phyloP scores from a whole-genome alignment of 2,888 invertebrate species.

The Catonia carolina region DNA sequence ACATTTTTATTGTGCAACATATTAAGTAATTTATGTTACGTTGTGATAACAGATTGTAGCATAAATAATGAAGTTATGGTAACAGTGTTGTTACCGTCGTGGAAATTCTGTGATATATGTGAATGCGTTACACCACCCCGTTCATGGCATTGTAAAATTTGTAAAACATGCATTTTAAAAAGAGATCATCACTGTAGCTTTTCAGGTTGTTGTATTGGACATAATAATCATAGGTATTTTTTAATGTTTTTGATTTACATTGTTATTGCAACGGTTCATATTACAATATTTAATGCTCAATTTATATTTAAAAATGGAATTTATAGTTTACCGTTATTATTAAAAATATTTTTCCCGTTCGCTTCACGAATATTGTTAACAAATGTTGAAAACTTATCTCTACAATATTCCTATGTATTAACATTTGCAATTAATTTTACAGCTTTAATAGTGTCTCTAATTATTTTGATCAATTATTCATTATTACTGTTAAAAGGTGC shows the following conservation, averaged over 20 bases:
- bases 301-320: conserved; percentile 53
- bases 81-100: conserved; percentile 47
- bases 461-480: conserved; percentile 62
- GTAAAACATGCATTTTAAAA: conserved; percentile 76
- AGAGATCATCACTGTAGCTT: conserved; percentile 88
- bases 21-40: conserved; percentile 67
- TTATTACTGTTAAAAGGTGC: conserved; percentile 64
- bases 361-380: conserved; percentile 56
- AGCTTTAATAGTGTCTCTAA: conserved; percentile 58
- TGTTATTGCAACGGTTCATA: conserved; percentile 62
- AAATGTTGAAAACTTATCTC: conserved; percentile 58
- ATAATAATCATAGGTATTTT: conserved; percentile 80
- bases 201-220: conserved; percentile 80
- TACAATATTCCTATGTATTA: conserved; percentile 60
- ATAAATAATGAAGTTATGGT: conserved; percentile 55
- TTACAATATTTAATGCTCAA: conserved; percentile 60
- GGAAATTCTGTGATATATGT: conserved; percentile 74
- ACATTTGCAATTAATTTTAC: conserved; percentile 62
- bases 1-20: conserved; percentile 69
- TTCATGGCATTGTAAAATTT: conserved; percentile 83
- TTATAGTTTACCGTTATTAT: conserved; percentile 42
- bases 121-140: conserved; percentile 70
- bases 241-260: conserved; percentile 68
- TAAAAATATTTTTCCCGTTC: conserved; percentile 69
- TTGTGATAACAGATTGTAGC: conserved; percentile 70